Base-by-base conservation (phyloP, 2,888 invertebrate genomes). In the Drosophila dives region DNA sequence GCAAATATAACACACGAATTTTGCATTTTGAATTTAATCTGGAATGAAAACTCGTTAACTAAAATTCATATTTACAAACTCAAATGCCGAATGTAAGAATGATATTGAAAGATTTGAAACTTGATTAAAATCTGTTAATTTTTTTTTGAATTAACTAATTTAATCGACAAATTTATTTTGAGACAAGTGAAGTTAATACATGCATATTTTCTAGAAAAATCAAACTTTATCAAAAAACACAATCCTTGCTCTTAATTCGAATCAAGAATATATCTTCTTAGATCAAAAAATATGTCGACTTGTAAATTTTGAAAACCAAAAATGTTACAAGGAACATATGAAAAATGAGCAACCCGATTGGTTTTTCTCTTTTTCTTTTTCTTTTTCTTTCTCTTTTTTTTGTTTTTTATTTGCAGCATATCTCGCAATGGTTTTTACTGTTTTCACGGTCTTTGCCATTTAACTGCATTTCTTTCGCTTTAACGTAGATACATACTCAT, bases 361-460 rank as follows among this genome's bases (percentile, higher is more conserved):
- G 8, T 15, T n/a, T 23, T 50, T 3, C 55, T 42, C 26, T 53
- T 61, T 51, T 36, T 23, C 3, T 48, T 32, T 23, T 15, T 6
- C 6, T 42, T 48, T 17, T 53, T 15, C 29, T 51, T 15, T 34
- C 15, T 63, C 17, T 42, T 20, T 50, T 29, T 64, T 48, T 32
- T 60, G 17, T 20, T 34, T 20, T 50, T 29, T 64, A 26, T n/a
- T 50, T 50, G 50, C 50, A 32, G 29, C 38, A 63, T 29, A n/a
- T 15, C 64, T 20, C 7, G 63, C 23, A 64, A 49, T 34, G 64
- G 32, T 48, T 55, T 72, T 59, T 40, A 48, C 50, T 32, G n/a
- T 64, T 80, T 81, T 80, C 72, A 79, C 70, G 78, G 75, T 78
- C 75, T 81, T 75, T 81, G 79, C 72, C 78, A 81, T 75, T 78